phyloP scores from a whole-genome alignment of 1,140 invertebrate genomes.

The Palaemon carinicauda region DNA sequence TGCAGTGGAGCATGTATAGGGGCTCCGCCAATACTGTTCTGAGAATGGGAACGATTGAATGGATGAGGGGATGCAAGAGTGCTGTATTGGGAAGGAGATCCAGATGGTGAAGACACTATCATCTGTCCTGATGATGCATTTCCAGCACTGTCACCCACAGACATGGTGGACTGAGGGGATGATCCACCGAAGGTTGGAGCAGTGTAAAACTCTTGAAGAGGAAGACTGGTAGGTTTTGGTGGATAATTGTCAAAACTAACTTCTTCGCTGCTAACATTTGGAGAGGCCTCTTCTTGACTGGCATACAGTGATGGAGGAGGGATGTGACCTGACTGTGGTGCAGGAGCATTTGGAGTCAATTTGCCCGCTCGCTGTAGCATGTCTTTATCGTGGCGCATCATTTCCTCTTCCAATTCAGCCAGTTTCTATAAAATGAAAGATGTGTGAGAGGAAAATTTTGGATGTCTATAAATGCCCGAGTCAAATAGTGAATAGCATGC shows the following conservation, averaged over 20 bases:
- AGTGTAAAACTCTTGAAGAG: conserved; percentile 47
- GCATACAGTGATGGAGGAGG: not conserved
- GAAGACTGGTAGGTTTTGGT: conserved; percentile 1
- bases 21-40: conserved; percentile 16
- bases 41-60: conserved; percentile 45
- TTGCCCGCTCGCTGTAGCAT: conserved; percentile 44
- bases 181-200: conserved; percentile 31
- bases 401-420: conserved; percentile 69
- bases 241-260: conserved; percentile 5
- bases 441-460: no score
- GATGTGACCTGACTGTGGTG: not conserved
- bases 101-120: not conserved
- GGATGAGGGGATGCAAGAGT: conserved; percentile 45
- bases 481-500: no score
- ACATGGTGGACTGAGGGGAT: not conserved
- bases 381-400: conserved; percentile 68
- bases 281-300: conserved; percentile 12
- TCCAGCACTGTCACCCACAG: not conserved
- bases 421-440: conserved; percentile 64
- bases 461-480: no score
- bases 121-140: not conserved
- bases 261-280: not conserved
- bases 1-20: conserved; percentile 10
- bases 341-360: not conserved
- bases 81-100: conserved; percentile 36